Evolutionary conservation across 2,888 invertebrate genomes (phyloP).

Genomic region (Theodoxus fluviatilis): DNA sequence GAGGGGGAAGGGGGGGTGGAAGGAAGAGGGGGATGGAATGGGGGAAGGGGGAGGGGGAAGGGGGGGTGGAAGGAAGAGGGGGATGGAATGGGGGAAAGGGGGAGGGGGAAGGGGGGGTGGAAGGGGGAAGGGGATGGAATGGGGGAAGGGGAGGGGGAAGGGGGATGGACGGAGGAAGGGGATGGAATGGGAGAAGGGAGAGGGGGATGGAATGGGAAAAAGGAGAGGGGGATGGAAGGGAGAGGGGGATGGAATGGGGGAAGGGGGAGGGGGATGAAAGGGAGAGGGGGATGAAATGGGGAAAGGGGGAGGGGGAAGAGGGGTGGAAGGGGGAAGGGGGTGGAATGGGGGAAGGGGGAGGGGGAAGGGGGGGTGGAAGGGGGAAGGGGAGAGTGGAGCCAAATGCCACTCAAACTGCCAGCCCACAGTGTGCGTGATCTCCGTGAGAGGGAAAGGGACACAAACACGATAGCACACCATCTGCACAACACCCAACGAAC

Average conservation of each 20-base stretch:
- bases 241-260: background rate
- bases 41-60: background rate
- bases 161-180: background rate
- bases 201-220: background rate
- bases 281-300: background rate
- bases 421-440: background rate
- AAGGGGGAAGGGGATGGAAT: background rate
- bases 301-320: background rate
- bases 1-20: background rate
- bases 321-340: too few species aligned
- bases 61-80: background rate
- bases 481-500: too few species aligned
- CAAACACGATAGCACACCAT: too few species aligned
- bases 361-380: background rate
- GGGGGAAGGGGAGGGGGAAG: too few species aligned
- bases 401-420: background rate
- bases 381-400: background rate
- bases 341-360: background rate
- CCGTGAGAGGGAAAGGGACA: too few species aligned
- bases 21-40: background rate
- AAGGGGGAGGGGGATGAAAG: background rate
- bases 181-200: background rate
- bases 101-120: background rate
- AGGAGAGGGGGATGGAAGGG: background rate
- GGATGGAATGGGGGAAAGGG: background rate